Base-by-base conservation (phyloP, 2,113 vertebrate genomes). In the Camelus bactrianus region DNA sequence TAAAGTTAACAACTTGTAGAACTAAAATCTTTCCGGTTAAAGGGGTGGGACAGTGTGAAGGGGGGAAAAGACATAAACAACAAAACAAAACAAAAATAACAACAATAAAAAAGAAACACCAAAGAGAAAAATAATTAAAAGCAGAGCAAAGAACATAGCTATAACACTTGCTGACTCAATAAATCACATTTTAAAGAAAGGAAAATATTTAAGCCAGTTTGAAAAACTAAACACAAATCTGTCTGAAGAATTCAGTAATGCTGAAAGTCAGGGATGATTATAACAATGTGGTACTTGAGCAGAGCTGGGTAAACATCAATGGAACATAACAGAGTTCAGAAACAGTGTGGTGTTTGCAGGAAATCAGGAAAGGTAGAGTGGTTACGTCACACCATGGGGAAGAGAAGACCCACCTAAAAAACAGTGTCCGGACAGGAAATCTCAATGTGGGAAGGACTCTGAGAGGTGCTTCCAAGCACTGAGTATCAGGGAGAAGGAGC, bases 201-300 rank as follows among this genome's bases (percentile, higher is more conserved):
- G 54, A 89, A 93, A 93, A 60, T 42, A 60, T 38, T 88, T 88
- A 73, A 84, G 84, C 13, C 28, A 70, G 24, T 85, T 92, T 12
- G 85, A 90, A 92, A 95, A 70, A 60, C 35, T 46, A 73, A 83
- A 90, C 7, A 69, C 26, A 75, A 65, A 20, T 58, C 82, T 79
- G 10, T 60, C 30, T 86, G 60, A 91, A 77, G 28, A 91, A 89
- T 42, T 80, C 42, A 89, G 72, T 88, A 91, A 73, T 81, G 64
- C 6, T 50, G 73, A 38, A 64, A 52, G 8, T 72, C 46, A 69
- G 77, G 12, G 15, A 65, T 62, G 11, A 72, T 14, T 35, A 46
- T 14, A 42, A 85, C n/a, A 86, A 35, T 35, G 35, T 10, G 35
- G 52, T 69, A 28, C 58, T 75, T 75, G 62, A 88, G 65, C 32